Base-by-base conservation (phyloP, 1,140 invertebrate genomes). In the Colletes gigas region DNA sequence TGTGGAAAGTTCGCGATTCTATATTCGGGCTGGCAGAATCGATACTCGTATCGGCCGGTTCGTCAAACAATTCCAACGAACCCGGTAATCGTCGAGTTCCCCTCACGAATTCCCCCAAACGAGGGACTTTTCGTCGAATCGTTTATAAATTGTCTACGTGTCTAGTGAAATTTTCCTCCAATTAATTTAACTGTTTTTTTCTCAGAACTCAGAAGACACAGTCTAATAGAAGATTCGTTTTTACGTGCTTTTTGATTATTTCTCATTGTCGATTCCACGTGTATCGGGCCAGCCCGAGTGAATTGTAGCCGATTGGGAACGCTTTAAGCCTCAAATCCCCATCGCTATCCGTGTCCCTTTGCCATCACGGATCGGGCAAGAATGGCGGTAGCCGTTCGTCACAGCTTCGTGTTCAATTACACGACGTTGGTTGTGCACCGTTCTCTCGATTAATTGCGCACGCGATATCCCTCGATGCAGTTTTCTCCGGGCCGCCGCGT, bases 371-470 rank as follows among this genome's bases (percentile, higher is more conserved):
- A 41, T 12, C 17, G n/a, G 9, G 5, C 12, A 7, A 19, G 66
- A 30, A 8, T 5, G 10, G 9, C 19, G 4, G n/a, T 10, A 52
- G 50, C 10, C 50, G 50, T 57, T 47, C 55, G 19, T 4, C 19
- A 12, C 8, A 17, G 19, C 17, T 10, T 55, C 63, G 52, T 12
- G 52, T 80, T 66, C 62, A 74, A 73, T 80, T 67, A 74, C n/a
- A 52, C 30, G 50, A 19, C 41, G 17, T 47, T 30, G 52, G 50
- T 74, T 39, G 17, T 47, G 54, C 15, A 3, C 47, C 63, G 44
- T 30, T 14, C 41, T 63, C 68, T n/a, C 59, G 30, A 14, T 72
- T 73, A 79, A 79, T 79, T 73, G 41, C 50, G 21, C 60, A 79
- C 52, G 52, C 69, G 70, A 79, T 50, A 73, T 72, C 41, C 19